phyloP scores from a whole-genome alignment of 2,888 invertebrate genomes.

The Lepeophtheirus nordmannii region DNA sequence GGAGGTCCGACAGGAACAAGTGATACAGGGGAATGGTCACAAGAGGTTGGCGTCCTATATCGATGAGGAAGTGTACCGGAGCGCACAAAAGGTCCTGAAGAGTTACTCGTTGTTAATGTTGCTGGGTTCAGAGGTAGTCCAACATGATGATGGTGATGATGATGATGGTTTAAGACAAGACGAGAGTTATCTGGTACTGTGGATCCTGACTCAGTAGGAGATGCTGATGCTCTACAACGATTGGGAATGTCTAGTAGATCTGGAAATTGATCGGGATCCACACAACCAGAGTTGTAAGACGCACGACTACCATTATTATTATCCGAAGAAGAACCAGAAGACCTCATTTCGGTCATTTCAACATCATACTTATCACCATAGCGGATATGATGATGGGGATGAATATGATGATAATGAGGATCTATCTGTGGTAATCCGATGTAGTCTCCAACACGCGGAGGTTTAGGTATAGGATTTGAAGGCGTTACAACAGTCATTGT shows the following conservation, averaged over 20 bases:
- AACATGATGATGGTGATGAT: conserved; percentile 4
- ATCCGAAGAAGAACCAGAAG: background rate
- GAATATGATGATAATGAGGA: conserved; percentile 33
- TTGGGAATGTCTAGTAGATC: conserved; percentile 63
- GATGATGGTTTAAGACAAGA: conserved; percentile 14
- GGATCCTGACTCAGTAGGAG: conserved; percentile 22
- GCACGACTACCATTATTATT: conserved; percentile 11
- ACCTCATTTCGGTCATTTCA: conserved; percentile 6
- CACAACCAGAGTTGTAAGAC: conserved; percentile 3
- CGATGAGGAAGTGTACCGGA: conserved; percentile 20
- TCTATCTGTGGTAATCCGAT: conserved; percentile 29
- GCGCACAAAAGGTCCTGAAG: conserved; percentile 27
- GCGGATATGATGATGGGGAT: conserved; percentile 35
- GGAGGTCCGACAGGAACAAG: conserved; percentile 14
- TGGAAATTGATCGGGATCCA: conserved; percentile 51
- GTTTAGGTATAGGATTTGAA: conserved; percentile 35
- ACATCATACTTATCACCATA: conserved; percentile 11
- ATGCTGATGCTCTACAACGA: conserved; percentile 32
- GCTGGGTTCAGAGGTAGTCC: conserved; percentile 34
- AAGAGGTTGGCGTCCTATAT: background rate
- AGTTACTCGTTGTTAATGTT: conserved; percentile 33
- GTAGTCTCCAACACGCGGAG: conserved; percentile 28
- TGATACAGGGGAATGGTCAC: conserved; percentile 22
- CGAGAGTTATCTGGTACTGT: conserved; percentile 20
- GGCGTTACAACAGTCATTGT: conserved; percentile 43